Evolutionary conservation across 2,113 vertebrate genomes (phyloP).

Genomic region (Muntiacus reevesi): DNA sequence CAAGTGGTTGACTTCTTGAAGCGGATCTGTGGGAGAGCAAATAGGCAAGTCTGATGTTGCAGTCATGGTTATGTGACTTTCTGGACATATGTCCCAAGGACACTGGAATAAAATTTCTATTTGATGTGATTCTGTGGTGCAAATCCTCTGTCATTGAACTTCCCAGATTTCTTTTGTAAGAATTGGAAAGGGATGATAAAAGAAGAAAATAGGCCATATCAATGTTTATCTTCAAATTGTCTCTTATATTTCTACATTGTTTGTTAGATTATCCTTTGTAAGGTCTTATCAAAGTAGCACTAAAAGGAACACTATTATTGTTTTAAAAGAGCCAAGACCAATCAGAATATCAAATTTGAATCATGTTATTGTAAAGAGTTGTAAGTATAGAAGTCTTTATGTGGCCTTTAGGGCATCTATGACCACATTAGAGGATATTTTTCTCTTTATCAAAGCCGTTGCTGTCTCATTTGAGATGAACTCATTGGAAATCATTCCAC

Average conservation of each 20-base stretch:
- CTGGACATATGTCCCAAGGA: neutral
- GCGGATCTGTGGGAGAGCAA: neutral
- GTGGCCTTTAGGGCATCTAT: neutral
- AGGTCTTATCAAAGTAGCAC: constrained; percentile 1
- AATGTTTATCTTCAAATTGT: constrained; percentile 8
- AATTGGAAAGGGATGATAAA: neutral
- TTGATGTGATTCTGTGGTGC: neutral
- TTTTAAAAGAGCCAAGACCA: constrained; percentile 9
- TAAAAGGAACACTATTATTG: neutral
- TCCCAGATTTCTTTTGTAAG: neutral
- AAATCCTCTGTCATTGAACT: neutral
- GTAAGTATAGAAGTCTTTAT: neutral
- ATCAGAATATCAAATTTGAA: neutral
- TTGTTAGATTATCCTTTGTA: neutral
- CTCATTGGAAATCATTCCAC: constrained; percentile 47
- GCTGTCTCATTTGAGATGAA: constrained; percentile 15
- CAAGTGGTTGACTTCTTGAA: neutral
- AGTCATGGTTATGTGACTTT: neutral
- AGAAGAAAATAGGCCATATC: neutral
- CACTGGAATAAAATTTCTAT: neutral
- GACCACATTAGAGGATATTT: constrained; percentile 19
- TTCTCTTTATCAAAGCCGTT: neutral
- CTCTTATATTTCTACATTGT: neutral
- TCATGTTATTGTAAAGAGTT: neutral
- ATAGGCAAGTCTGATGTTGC: neutral